Conservation (phyloP, 2,113 vertebrate species). For the Columba livia region DNA sequence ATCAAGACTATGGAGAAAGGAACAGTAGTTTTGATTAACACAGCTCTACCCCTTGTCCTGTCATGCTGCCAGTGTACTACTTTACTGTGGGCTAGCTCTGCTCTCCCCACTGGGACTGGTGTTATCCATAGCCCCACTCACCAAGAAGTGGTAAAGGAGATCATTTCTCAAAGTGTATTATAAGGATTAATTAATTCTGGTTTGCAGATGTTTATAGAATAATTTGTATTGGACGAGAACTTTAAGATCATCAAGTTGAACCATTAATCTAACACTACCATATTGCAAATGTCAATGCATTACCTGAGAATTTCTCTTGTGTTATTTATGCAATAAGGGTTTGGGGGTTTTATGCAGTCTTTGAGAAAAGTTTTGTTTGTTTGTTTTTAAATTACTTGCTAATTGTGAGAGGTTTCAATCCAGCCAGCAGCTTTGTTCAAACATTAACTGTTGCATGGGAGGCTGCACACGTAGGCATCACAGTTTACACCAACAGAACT, state of each 20-base stretch:
- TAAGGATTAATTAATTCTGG: not conserved
- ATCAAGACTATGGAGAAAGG: not conserved
- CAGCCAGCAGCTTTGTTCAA: not conserved
- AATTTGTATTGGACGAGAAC: too few relatives aligned
- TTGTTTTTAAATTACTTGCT: not conserved
- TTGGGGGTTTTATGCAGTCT: not conserved
- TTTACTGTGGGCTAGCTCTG: not conserved
- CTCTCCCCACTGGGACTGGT: not conserved
- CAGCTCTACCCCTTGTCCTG: not conserved
- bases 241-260: too few relatives aligned
- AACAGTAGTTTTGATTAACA: not conserved
- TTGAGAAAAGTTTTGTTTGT: not conserved
- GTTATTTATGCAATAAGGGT: not conserved
- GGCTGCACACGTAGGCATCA: accelerated
- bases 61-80: not conserved
- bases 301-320: not conserved
- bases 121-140: not conserved
- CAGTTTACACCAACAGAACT: not conserved
- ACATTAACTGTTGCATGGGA: not conserved
- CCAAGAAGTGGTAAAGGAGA: not conserved
- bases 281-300: not conserved
- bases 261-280: too few relatives aligned
- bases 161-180: not conserved
- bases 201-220: not conserved
- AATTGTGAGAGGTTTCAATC: not conserved